Base-by-base conservation (phyloP, 2,797 vertebrate genomes). In the Sebastes baramenuke region DNA sequence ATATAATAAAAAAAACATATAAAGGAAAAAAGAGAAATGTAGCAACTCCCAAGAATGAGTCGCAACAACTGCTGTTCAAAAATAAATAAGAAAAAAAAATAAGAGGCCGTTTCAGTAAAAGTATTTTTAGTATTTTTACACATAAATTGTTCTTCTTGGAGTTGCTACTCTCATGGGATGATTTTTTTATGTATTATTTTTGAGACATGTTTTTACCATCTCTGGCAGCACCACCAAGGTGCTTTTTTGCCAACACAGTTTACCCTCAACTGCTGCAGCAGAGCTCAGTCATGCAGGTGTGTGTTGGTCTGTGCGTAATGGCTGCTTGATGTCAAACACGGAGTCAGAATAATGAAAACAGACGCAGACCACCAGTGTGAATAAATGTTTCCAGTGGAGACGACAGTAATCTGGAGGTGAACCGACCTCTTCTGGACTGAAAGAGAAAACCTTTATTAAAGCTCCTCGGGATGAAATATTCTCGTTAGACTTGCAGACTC, bases 391-490 rank as follows among this genome's bases (percentile, higher is more conserved):
- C 67, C 64, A 36, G 65, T 20, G 16, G 36, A 69, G 52, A 52
- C 0, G 54, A 67, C 68, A 30, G 81, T 42, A 58, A 68, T 76
- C 68, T 22, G 75, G 49, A 79, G 73, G 61, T 73, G 64, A 74
- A 65, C 65, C 3, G 64, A 58, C 29, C 20, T 56, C 64, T 25
- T 71, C 34, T 68, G 65, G 70, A 61, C 38, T 29, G 54, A 72
- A 72, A 76, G 30, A 71, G 46, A 67, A 68, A 72, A 67, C 46
- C 27, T 49, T 64, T 69, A 74, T 67, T 77, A 46, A 72, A 80
- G 60, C 60, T 68, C 29, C 62, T 67, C 4, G 6, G 8, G 72
- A 61, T 87, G 36, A 84, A 68, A 76, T 84, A 38, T 71, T 64
- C 62, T 66, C 62, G 0, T 58, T 67, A 72, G 64, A 67, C 38